These are phyloP conservation scores for Oncorhynchus masou DNA, from an alignment of 2,113 vertebrate genomes.

Conservation along the genomic window DNA sequence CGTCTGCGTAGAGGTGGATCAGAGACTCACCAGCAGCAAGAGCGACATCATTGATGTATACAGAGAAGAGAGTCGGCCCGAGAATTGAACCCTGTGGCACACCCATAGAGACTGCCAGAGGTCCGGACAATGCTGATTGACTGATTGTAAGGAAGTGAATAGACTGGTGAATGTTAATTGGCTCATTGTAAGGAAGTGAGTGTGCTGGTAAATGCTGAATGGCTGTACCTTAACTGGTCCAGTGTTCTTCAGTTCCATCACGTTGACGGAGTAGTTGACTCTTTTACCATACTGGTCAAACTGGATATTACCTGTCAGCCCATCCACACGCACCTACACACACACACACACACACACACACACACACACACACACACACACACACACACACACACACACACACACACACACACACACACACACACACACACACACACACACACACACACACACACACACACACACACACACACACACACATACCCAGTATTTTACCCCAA, in stretches of 20 bases:
- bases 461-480: neutral
- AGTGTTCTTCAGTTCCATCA: slow-evolving; percentile 96
- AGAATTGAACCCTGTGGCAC: too few relatives aligned
- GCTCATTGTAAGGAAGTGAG: too few relatives aligned
- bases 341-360: neutral
- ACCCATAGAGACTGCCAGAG: too few relatives aligned
- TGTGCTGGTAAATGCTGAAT: neutral
- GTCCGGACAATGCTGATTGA: neutral
- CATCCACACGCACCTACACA: slow-evolving; percentile 89
- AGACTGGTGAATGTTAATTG: neutral
- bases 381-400: neutral
- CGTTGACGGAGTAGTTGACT: slow-evolving; percentile 93
- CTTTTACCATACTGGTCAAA: slow-evolving; percentile 96
- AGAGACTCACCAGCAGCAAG: too few relatives aligned
- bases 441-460: too few relatives aligned
- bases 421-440: slow-evolving; percentile 44
- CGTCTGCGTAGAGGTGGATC: too few relatives aligned
- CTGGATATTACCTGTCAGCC: slow-evolving; percentile 94
- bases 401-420: slow-evolving; percentile 79
- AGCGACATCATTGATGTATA: too few relatives aligned
- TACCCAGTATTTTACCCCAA: neutral
- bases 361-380: too few relatives aligned
- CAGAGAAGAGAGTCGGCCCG: too few relatives aligned
- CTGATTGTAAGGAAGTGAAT: slow-evolving; percentile 6
- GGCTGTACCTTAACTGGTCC: slow-evolving; percentile 90